Evolutionary conservation across 2,888 invertebrate genomes (phyloP).

Genomic region (Orthosia gracilis): DNA sequence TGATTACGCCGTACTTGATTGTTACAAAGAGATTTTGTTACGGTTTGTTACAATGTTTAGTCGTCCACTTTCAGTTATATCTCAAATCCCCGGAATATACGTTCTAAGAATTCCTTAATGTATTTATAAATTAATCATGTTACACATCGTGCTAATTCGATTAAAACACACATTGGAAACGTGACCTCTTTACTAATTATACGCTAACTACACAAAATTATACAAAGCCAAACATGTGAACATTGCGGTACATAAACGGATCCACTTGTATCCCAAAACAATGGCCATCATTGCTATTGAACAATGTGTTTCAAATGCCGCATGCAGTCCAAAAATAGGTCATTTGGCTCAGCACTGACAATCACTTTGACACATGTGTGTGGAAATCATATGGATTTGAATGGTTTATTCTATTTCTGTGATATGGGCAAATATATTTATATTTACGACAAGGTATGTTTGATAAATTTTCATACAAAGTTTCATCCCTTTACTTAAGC

Average conservation of each 20-base stretch:
- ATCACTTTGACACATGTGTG: constrained; percentile 18
- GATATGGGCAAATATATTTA: background rate
- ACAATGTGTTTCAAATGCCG: constrained; percentile 15
- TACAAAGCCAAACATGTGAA: constrained; percentile 1
- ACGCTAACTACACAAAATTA: constrained; percentile 1
- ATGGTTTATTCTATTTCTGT: constrained; percentile 4
- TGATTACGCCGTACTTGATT: constrained; percentile 25
- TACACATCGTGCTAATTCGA: constrained; percentile 20
- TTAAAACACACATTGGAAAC: constrained; percentile 19
- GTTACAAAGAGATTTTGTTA: background rate
- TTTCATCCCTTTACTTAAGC: background rate
- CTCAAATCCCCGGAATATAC: constrained; percentile 1
- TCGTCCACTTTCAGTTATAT: background rate
- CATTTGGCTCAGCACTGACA: constrained; percentile 25
- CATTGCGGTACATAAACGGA: background rate
- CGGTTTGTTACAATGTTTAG: background rate
- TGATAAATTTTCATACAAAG: background rate
- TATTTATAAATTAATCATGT: constrained; percentile 22
- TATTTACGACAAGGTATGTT: background rate
- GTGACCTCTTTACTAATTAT: constrained; percentile 1
- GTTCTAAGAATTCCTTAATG: background rate
- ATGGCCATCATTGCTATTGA: constrained; percentile 26
- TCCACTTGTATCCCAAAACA: constrained; percentile 17
- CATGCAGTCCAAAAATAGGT: constrained; percentile 36
- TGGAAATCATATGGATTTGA: constrained; percentile 15